Evolutionary conservation across 2,797 vertebrate species (phyloP).

Genomic region (Neosilurus hyrtlii): DNA sequence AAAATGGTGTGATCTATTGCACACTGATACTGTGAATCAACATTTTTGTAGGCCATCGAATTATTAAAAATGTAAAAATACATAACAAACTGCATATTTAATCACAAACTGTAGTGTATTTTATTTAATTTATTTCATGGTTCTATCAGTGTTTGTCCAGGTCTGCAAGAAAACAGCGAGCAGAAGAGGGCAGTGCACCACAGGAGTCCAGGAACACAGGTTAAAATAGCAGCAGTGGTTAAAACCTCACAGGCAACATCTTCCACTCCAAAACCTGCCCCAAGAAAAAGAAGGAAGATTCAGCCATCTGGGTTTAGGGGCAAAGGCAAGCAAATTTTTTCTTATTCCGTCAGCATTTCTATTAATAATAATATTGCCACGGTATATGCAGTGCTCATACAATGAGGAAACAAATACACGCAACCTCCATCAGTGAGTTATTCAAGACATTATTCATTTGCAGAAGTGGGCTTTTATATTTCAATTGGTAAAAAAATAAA

Average conservation of each 20-base stretch:
- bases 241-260: conserved; percentile 36
- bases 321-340: conserved; percentile 41
- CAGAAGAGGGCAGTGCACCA: conserved; percentile 22
- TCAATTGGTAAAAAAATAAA: no score
- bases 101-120: neutral
- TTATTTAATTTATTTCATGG: neutral
- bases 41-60: neutral
- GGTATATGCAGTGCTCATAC: neutral
- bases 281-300: conserved; percentile 52
- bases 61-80: neutral
- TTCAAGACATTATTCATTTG: neutral
- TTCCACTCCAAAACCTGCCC: conserved; percentile 19
- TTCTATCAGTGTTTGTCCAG: conserved; percentile 26
- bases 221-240: conserved; percentile 52
- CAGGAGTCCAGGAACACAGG: conserved; percentile 34
- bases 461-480: neutral
- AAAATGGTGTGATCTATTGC: neutral
- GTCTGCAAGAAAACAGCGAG: conserved; percentile 1
- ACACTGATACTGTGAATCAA: neutral
- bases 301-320: conserved; percentile 48
- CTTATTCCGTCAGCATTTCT: neutral
- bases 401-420: neutral
- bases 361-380: no score
- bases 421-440: neutral
- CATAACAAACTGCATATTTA: neutral